phyloP scores from a whole-genome alignment of 2,113 vertebrate species.

The Trematocara nigrifrons region DNA sequence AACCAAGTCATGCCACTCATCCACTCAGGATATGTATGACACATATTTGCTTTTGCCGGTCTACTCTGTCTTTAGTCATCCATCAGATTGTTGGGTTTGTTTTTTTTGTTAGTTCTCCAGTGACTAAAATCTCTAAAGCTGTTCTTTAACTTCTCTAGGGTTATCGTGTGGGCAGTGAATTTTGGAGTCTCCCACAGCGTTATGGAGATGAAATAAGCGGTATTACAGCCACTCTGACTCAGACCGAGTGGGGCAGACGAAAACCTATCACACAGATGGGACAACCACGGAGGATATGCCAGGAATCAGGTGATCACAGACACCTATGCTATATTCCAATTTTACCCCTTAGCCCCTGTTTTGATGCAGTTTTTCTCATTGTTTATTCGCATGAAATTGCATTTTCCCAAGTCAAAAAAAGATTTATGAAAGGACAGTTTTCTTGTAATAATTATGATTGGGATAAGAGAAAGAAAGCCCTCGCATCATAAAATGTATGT shows the following conservation, averaged over 20 bases:
- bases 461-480: neutral
- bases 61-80: neutral
- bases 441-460: accelerated
- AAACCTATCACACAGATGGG: constrained; percentile 72
- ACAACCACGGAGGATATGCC: constrained; percentile 66
- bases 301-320: constrained; percentile 75
- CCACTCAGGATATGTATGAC: constrained; percentile 74
- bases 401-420: neutral
- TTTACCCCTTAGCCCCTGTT: neutral
- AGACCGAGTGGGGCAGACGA: constrained; percentile 70
- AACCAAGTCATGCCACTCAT: constrained; percentile 69
- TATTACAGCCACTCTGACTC: constrained; percentile 79
- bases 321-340: neutral
- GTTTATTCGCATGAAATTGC: neutral
- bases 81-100: neutral
- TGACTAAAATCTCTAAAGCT: neutral
- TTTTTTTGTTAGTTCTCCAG: neutral
- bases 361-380: neutral
- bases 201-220: constrained; percentile 83
- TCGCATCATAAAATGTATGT: neutral
- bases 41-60: neutral
- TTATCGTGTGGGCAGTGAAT: constrained; percentile 73
- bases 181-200: constrained; percentile 80
- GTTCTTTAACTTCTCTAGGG: constrained; percentile 62
- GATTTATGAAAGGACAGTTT: neutral